A percentile compares a stretch with the other conserved stretches of the same genome.
phyloP scores from a whole-genome alignment of 2,888 invertebrate genomes.

The Aleiodes leptofemur region DNA sequence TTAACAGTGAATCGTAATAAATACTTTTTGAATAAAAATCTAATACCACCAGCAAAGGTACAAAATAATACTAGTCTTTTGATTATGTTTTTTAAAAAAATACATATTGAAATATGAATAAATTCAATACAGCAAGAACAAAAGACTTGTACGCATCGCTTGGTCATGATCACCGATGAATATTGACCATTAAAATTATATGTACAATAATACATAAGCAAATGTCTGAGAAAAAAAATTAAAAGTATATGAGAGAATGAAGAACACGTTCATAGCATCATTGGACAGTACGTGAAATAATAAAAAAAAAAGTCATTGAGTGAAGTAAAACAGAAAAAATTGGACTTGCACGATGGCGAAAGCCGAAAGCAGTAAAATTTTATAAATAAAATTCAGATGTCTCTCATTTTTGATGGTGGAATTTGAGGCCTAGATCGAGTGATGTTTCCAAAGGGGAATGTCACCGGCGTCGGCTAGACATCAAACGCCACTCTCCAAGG shows the following conservation, averaged over 20 bases:
- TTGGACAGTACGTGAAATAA: neutral
- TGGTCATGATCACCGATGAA: neutral
- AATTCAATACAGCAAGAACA: conserved; percentile 17
- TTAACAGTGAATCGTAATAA: conserved; percentile 19
- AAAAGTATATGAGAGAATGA: conserved; percentile 38
- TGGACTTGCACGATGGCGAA: neutral
- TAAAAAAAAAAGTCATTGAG: neutral
- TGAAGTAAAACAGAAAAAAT: conserved; percentile 1
- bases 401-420: conserved; percentile 11
- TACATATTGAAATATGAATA: neutral
- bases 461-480: conserved; percentile 18
- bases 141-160: conserved; percentile 17
- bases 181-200: conserved; percentile 10
- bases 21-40: conserved; percentile 17
- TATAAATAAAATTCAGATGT: conserved; percentile 37
- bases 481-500: neutral
- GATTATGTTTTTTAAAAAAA: neutral
- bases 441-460: conserved; percentile 14
- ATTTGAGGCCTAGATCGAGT: neutral
- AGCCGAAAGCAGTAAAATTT: conserved; percentile 3
- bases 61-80: conserved; percentile 36
- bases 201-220: conserved; percentile 30
- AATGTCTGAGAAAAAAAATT: neutral
- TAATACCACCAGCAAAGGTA: conserved; percentile 32
- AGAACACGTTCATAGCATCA: conserved; percentile 10